Conservation (phyloP, 2,797 vertebrate species). For the Cyclura pinguis region DNA sequence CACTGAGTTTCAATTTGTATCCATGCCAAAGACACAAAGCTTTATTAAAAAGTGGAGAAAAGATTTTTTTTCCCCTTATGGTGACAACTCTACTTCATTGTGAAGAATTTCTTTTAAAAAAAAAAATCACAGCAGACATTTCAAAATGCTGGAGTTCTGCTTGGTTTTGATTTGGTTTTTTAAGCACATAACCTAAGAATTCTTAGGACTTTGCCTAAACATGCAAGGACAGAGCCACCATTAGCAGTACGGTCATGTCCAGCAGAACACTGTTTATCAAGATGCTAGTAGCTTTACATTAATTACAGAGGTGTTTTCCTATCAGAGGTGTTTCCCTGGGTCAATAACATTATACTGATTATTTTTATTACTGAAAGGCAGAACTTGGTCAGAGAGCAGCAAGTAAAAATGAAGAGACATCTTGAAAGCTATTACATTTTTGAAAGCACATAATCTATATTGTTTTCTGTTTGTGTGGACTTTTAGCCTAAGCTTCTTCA, state of each 20-base stretch:
- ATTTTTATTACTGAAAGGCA: not conserved
- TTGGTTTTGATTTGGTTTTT: not conserved
- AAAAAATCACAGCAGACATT: not conserved
- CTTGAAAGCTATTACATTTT: conserved; percentile 2
- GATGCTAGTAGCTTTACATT: not conserved
- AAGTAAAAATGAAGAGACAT: not conserved
- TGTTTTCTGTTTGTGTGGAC: conserved; percentile 6
- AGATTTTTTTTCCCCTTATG: not conserved
- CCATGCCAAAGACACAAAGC: not conserved
- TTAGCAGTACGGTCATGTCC: not conserved
- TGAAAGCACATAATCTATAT: conserved; percentile 29
- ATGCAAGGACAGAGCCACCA: not conserved
- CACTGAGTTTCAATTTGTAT: not conserved
- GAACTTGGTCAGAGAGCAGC: not conserved
- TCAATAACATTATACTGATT: too few species aligned
- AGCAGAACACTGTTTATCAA: not conserved
- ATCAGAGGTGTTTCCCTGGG: too few species aligned
- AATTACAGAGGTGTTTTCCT: not conserved
- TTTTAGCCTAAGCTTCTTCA: conserved; percentile 31
- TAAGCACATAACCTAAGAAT: not conserved
- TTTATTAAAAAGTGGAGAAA: not conserved
- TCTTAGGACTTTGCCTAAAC: not conserved
- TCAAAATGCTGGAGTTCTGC: not conserved
- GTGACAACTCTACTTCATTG: not conserved
- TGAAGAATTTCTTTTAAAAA: not conserved